Percentiles rank a stretch among this genome's conserved stretches.
These are phyloP conservation scores for Pomacea maculata DNA, from an alignment of 1,140 invertebrate genomes.

Conservation along the genomic window DNA sequence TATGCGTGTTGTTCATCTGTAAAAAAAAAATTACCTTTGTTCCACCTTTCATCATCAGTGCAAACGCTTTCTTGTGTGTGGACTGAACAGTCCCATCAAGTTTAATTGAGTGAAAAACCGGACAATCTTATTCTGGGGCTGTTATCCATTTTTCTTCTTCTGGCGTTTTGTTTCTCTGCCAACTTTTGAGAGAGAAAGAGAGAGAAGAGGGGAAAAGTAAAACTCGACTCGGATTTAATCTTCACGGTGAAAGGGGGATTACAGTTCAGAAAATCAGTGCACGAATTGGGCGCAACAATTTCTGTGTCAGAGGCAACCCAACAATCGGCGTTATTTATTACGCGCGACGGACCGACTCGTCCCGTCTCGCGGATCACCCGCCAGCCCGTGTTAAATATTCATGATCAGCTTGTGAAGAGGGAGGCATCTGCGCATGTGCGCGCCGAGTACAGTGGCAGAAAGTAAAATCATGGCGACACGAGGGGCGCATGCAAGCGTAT, in stretches of 20 bases:
- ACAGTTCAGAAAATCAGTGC: slow-evolving; percentile 4
- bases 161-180: background rate
- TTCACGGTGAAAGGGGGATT: too few relatives aligned
- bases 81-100: too few relatives aligned
- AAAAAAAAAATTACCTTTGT: too few relatives aligned
- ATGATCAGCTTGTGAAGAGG: slow-evolving; percentile 18
- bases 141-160: background rate
- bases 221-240: too few relatives aligned
- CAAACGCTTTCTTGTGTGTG: too few relatives aligned
- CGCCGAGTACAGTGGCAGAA: slow-evolving; percentile 20
- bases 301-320: slow-evolving; percentile 14
- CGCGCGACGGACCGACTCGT: slow-evolving; percentile 24
- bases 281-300: slow-evolving; percentile 12
- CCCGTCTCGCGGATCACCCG: slow-evolving; percentile 18
- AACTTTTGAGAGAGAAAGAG: background rate
- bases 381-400: slow-evolving; percentile 23
- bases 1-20: too few relatives aligned
- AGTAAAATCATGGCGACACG: slow-evolving; percentile 24
- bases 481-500: slow-evolving; percentile 23
- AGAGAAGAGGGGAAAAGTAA: background rate
- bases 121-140: background rate
- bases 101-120: background rate
- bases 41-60: too few relatives aligned
- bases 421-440: slow-evolving; percentile 21
- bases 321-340: slow-evolving; percentile 24